These are phyloP conservation scores for Catharus ustulatus DNA, from an alignment of 2,797 vertebrate species.

Conservation along the genomic window DNA sequence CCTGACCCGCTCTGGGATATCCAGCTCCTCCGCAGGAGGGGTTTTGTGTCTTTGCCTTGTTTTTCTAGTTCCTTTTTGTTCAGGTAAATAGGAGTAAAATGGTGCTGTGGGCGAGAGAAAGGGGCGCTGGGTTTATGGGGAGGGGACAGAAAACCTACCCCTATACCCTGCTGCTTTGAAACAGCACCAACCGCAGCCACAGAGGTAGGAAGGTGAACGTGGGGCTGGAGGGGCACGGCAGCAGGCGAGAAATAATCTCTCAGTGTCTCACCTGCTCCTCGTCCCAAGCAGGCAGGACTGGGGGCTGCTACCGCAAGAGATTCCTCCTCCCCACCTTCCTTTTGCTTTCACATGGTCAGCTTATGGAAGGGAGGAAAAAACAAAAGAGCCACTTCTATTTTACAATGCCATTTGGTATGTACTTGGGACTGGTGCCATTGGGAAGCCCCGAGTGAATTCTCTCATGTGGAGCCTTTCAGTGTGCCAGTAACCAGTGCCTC, in stretches of 20 bases:
- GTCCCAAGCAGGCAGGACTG: not conserved
- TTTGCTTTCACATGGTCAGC: not conserved
- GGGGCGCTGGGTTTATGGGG: not conserved
- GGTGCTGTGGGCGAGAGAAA: not conserved
- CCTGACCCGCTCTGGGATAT: accelerated
- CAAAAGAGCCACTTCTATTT: not conserved
- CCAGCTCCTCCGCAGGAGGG: not conserved
- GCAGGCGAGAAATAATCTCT: not conserved
- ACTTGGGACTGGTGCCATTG: not conserved
- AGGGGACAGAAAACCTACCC: too few relatives aligned
- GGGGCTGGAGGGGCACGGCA: too few relatives aligned
- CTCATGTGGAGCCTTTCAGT: not conserved
- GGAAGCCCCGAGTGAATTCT: not conserved
- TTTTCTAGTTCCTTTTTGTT: not conserved
- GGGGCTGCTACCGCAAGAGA: accelerated
- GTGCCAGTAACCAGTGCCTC: not conserved
- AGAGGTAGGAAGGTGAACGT: accelerated
- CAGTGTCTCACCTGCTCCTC: not conserved
- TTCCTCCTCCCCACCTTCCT: not conserved
- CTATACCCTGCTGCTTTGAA: accelerated
- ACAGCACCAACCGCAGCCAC: too few relatives aligned
- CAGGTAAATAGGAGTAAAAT: not conserved
- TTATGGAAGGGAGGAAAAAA: not conserved
- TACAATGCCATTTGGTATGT: not conserved
- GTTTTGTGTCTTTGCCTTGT: not conserved